Base-by-base conservation (phyloP, 2,888 invertebrate genomes). In the Chalcosyrphus nemorum region DNA sequence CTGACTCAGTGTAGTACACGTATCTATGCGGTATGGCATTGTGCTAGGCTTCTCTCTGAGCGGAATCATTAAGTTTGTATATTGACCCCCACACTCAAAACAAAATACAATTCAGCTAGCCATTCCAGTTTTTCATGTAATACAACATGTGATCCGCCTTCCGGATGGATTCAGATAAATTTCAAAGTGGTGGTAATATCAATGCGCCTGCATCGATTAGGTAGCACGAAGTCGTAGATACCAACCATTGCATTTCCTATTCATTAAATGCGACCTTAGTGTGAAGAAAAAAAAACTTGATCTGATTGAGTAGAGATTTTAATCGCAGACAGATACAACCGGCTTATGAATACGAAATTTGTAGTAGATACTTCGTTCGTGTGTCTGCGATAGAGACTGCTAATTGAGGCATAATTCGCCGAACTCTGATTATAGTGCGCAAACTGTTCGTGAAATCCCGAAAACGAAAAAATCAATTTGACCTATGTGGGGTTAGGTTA, bases 211-310 rank as follows among this genome's bases (percentile, higher is more conserved):
- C 63, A 29, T n/a, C 43, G 4, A 24, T n/a, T 41, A 17, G 19
- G 50, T 38, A 15, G 35, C 21, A 29, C 38, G 35, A 15, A 32
- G 54, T 43, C 54, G 72, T 65, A n/a, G n/a, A n/a, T n/a, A n/a
- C n/a, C n/a, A n/a, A 38, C 38, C 57, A 52, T 21, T 74, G 74
- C 74, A 74, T 74, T 80, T 80, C 80, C 80, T 80, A 66, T 66
- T 72, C 57, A 80, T 80, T 80, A 74, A 74, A 66, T 65, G 9
- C 66, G 80, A 74, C 80, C 80, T 80, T 80, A 74, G 27, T 27
- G 35, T 11, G 27, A 59, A 56, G n/a, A 4, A 17, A 56, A 9
- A 4, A 17, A 59, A 66, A 74, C 80, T 54, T 59, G 80, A 80
- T 66, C 52, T 11, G 41, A 66, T 50, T 59, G 66, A 74, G 66